These are phyloP conservation scores for Choloepus hoffmanni DNA, from an alignment of 2,113 vertebrate genomes.

Conservation along the genomic window DNA sequence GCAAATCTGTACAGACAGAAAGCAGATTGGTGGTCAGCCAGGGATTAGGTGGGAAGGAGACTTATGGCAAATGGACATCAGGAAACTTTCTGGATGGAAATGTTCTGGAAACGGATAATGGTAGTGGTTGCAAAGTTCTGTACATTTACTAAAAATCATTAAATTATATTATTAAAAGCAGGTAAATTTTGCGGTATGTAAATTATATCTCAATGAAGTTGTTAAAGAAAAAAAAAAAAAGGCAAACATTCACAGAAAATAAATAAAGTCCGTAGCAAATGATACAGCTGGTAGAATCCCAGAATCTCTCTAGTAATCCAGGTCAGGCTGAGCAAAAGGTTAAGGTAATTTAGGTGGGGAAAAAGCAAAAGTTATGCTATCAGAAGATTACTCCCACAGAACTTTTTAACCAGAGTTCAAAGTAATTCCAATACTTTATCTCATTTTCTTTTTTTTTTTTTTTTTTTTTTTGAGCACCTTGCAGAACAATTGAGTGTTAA, in stretches of 20 bases:
- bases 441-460: neutral
- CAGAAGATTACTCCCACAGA: neutral
- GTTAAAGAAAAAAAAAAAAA: neutral
- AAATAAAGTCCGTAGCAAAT: neutral
- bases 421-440: neutral
- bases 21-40: neutral
- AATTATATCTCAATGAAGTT: neutral
- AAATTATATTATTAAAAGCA: neutral
- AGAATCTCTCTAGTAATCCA: neutral
- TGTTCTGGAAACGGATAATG: neutral
- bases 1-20: neutral
- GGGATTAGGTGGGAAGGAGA: neutral
- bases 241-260: neutral
- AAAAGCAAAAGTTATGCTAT: neutral
- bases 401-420: conserved; percentile 13
- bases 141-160: neutral
- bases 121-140: neutral
- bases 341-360: neutral
- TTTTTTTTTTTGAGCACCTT: neutral
- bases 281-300: neutral
- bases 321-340: neutral
- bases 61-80: no score
- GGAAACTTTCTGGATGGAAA: neutral
- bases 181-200: neutral
- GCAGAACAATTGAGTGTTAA: neutral